Base-by-base conservation (phyloP, 2,888 invertebrate genomes). In the Anoncus sp. region DNA sequence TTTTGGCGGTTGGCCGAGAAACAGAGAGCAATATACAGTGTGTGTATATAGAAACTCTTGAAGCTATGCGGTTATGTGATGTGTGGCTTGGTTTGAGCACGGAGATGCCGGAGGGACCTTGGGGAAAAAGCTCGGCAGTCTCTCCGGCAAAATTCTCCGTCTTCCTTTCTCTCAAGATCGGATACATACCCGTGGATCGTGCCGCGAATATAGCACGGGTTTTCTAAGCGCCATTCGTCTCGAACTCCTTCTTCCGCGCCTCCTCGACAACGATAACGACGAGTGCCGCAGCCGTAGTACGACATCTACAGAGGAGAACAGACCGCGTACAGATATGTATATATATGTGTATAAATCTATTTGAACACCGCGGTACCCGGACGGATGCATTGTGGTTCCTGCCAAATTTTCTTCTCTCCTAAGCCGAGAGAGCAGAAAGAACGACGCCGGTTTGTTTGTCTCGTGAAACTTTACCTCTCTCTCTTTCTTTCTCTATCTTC, bases 1-100 rank as follows among this genome's bases (percentile, higher is more conserved):
- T 78, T 75, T 78, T 78, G 74, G 75, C 78, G 74, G 74, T 70
- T 27, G 60, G 74, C 66, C 77, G 74, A 78, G 74, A 60, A 53
- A 66, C 59, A 27, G 60, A 47, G n/a, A 67, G 40, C 22, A 14
- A 14, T 47, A 47, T 45, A 55, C 27, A 24, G 53, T 20, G 27
- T 43, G 40, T 22, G 16, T 16, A 24, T 20, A 12, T 43, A 20
- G 63, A 59, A 57, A 45, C 51, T 51, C 31, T 43, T 22, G 62
- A 69, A n/a, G 65, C 31, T 45, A 10, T 40, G 57, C n/a, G 35
- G 73, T 38, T 45, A 53, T 35, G 53, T 22, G 57, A 49, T 49
- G 69, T 16, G n/a, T 22, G 45, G 63, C 45, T 31, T 38, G 22
- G 59, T 53, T 40, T 16, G 53, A 16, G 38, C 20, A 40, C 53